These are phyloP conservation scores for Andrena fulva DNA, from an alignment of 2,888 invertebrate genomes.

Conservation along the genomic window DNA sequence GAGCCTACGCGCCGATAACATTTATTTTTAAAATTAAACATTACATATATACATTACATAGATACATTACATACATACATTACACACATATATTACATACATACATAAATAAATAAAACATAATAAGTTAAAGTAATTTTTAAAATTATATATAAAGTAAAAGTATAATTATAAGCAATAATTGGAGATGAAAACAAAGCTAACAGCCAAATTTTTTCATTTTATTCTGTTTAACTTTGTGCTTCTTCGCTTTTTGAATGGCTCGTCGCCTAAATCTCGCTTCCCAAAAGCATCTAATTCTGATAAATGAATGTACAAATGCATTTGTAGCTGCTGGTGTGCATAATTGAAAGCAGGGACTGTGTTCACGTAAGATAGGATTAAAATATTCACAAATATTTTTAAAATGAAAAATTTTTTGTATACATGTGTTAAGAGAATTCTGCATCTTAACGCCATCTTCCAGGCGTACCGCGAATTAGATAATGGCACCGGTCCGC, in stretches of 20 bases:
- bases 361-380: not conserved
- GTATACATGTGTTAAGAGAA: no score
- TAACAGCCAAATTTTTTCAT: slow-evolving; percentile 4
- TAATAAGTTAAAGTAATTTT: no score
- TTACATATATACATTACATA: no score
- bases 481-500: no score
- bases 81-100: no score
- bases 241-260: not conserved
- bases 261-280: not conserved
- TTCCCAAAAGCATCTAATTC: not conserved
- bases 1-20: no score
- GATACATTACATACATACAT: no score
- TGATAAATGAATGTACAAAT: not conserved
- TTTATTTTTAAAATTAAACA: no score
- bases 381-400: not conserved
- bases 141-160: not conserved
- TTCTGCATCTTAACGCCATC: no score
- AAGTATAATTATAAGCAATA: not conserved
- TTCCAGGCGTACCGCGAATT: no score
- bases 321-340: not conserved
- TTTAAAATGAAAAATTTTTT: not conserved
- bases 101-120: no score
- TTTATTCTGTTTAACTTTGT: not conserved
- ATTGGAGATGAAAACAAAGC: not conserved
- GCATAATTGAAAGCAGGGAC: not conserved